phyloP scores from a whole-genome alignment of 2,797 vertebrate species.

The Bryconaethiops microstoma region DNA sequence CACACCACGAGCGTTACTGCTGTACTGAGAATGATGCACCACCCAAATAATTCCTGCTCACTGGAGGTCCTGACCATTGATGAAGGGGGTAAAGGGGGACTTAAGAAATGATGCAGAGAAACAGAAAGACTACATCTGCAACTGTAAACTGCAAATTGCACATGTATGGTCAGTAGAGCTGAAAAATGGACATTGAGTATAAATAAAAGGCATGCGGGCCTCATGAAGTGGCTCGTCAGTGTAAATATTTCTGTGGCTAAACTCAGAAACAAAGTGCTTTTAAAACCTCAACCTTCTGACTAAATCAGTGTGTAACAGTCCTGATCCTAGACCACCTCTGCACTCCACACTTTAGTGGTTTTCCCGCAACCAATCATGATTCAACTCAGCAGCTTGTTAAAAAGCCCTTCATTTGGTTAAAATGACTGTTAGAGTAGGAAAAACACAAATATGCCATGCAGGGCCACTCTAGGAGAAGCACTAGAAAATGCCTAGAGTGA shows the following conservation, averaged over 20 bases:
- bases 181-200: no score
- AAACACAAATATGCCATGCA: not conserved
- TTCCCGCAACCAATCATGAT: not conserved
- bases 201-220: no score
- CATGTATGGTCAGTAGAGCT: no score
- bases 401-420: not conserved
- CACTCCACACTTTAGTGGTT: not conserved
- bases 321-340: not conserved
- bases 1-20: no score
- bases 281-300: not conserved
- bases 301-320: not conserved
- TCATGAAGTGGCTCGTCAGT: no score
- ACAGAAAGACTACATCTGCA: no score
- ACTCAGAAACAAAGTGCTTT: conserved; percentile 32
- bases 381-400: not conserved
- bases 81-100: no score
- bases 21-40: no score
- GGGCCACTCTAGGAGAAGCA: not conserved
- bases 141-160: no score
- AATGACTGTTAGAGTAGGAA: not conserved
- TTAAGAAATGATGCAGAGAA: no score
- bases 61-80: no score
- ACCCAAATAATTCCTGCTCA: no score
- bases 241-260: not conserved
- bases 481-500: not conserved